Percentiles rank a stretch among this genome's conserved stretches.
Evolutionary conservation across 64 coral and sea anemone species (phyloP).

Genomic region (Pachyseris speciosa): DNA sequence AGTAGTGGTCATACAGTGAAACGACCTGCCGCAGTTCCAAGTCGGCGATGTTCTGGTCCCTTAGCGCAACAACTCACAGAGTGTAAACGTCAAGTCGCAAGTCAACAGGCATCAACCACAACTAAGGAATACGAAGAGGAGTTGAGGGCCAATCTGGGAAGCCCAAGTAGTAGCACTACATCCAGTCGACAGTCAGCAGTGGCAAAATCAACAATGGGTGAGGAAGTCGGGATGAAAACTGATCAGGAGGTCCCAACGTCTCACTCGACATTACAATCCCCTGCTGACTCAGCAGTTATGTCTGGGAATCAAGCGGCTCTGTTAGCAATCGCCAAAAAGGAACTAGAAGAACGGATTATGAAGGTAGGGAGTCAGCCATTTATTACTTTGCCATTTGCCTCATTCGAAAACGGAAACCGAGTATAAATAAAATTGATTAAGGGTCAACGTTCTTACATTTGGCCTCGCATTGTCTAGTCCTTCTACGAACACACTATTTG

Average conservation of each 20-base stretch:
- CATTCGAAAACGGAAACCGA: too few relatives aligned
- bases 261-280: not conserved
- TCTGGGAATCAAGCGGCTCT: not conserved
- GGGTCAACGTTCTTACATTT: too few relatives aligned
- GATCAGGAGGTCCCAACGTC: not conserved
- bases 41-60: not conserved
- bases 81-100: not conserved
- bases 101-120: not conserved
- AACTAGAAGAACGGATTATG: not conserved
- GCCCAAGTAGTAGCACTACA: not conserved
- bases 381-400: too few relatives aligned
- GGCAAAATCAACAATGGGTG: too few relatives aligned
- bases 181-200: not conserved
- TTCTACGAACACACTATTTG: too few relatives aligned
- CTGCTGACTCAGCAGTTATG: not conserved
- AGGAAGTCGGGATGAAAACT: not conserved
- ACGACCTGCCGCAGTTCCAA: not conserved
- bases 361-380: too few relatives aligned
- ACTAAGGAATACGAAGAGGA: not conserved
- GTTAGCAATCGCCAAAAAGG: not conserved
- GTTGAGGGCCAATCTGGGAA: not conserved
- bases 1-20: not conserved
- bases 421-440: too few relatives aligned
- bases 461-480: too few relatives aligned
- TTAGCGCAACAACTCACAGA: not conserved